These are phyloP conservation scores for Rhinatrema bivittatum DNA, from an alignment of 2,797 vertebrate species.

Conservation along the genomic window DNA sequence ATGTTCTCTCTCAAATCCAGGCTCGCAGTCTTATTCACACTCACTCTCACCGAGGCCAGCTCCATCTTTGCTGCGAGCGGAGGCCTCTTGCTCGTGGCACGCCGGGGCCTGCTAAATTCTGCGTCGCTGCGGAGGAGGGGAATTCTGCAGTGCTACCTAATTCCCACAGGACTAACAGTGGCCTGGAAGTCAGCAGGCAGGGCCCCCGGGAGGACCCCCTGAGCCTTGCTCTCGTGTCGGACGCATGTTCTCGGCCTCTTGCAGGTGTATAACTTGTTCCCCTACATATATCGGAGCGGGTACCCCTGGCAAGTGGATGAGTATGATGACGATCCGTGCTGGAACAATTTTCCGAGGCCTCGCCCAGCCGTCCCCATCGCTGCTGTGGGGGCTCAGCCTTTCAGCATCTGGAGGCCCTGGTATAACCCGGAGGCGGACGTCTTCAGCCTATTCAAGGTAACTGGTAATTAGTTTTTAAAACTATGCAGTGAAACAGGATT, in stretches of 20 bases:
- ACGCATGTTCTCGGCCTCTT: no score
- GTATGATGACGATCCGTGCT: conserved; percentile 16
- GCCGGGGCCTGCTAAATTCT: no score
- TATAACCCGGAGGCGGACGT: background rate
- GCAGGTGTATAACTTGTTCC: conserved; percentile 30
- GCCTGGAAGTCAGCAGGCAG: background rate
- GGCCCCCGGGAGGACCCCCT: background rate
- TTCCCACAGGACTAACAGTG: no score
- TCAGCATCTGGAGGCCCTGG: background rate
- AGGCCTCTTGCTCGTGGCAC: no score
- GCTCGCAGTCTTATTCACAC: no score
- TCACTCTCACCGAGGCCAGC: no score
- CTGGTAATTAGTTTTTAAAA: background rate
- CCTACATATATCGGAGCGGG: conserved; percentile 6
- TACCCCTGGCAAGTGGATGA: conserved; percentile 25
- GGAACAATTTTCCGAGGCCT: background rate
- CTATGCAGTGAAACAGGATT: background rate
- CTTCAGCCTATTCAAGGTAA: background rate
- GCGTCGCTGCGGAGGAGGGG: no score
- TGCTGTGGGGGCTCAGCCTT: background rate
- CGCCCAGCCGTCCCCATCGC: conserved; percentile 7
- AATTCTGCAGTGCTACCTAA: no score
- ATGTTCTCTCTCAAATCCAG: no score
- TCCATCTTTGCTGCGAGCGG: no score
- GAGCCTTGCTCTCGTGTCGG: no score